Evolutionary conservation across 2,113 vertebrate genomes (phyloP), one percentile per base, ranked within the genome.

Genomic region (Lepus americanus): DNA sequence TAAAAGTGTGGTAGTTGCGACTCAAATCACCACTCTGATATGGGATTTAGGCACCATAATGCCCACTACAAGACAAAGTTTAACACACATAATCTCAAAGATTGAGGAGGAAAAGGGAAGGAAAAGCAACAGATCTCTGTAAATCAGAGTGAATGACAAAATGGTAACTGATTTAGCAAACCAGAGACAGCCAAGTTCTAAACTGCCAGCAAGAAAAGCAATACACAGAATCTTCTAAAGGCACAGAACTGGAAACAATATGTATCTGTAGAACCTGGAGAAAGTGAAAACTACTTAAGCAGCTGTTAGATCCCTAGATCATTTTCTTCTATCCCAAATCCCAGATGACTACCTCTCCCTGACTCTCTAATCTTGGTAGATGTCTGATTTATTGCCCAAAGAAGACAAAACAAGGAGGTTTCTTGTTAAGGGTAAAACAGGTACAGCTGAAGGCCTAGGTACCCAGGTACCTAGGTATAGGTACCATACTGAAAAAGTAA

Each of bases 81-180:
- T 22, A 29, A 70, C 59, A 78, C 49, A 86, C 61, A 27, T 53
- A 69, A 69, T 36, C 63, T 25, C 44, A 69, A 36, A 79, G 61
- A 44, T 10, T 55, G 9, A 55, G 49, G n/a, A 39, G 19, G 49
- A 69, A 92, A 69, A 86, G 74, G 78, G 36, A 92, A 39, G 23
- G 76, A 84, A 76, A 59, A 39, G 39, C 23, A 72, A 87, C 53
- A 83, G 12, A 70, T 79, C 44, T 79, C 44, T 61, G 9, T 29
- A 90, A 36, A 90, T 80, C 51, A 70, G 36, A 87, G 53, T 36
- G 79, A 66, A 87, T 87, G 53, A 87, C 25, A 61, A 74, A 72
- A 31, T 80, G 64, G 66, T 63, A 63, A 87, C 51, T 63, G 17
- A 67, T 36, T 44, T 74, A 87, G 36, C 27, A 74, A 55, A 79